These are phyloP conservation scores for Heliocidaris erythrogramma DNA, from an alignment of 35 echinoderm and acorn worm species.

Conservation along the genomic window DNA sequence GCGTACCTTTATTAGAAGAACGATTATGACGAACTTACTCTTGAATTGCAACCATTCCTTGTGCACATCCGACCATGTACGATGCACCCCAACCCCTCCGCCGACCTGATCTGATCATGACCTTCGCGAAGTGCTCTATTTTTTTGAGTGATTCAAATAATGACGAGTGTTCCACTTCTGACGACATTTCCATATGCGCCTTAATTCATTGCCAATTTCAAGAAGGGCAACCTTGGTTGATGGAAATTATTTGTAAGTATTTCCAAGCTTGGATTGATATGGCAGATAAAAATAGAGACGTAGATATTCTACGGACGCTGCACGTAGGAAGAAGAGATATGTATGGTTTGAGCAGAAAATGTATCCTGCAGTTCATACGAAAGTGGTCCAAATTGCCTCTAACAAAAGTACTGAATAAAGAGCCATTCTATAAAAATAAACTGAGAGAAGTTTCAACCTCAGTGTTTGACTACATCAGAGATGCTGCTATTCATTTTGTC, in stretches of 20 bases:
- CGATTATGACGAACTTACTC: background rate
- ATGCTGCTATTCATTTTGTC: too few relatives aligned
- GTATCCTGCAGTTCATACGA: background rate
- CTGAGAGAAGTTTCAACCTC: too few relatives aligned
- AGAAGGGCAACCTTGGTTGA: background rate
- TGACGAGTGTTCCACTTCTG: constrained; percentile 1
- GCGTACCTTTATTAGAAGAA: background rate
- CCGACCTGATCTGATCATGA: background rate
- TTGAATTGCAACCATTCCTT: background rate
- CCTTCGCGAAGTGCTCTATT: background rate
- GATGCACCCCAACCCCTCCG: background rate
- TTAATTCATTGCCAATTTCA: constrained; percentile 13
- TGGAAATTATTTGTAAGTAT: background rate
- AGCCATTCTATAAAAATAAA: too few relatives aligned
- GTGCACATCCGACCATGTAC: background rate
- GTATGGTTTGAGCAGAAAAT: background rate
- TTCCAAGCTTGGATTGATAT: constrained; percentile 10
- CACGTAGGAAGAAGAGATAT: background rate
- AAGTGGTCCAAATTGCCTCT: background rate
- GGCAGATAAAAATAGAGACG: background rate
- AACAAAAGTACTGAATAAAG: background rate
- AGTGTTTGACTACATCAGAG: too few relatives aligned
- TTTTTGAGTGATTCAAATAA: constrained; percentile 1
- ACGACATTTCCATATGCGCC: constrained; percentile 8
- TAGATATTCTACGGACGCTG: background rate